These are phyloP conservation scores for Astyanax mexicanus DNA, from an alignment of 2,797 vertebrate species.

Conservation along the genomic window DNA sequence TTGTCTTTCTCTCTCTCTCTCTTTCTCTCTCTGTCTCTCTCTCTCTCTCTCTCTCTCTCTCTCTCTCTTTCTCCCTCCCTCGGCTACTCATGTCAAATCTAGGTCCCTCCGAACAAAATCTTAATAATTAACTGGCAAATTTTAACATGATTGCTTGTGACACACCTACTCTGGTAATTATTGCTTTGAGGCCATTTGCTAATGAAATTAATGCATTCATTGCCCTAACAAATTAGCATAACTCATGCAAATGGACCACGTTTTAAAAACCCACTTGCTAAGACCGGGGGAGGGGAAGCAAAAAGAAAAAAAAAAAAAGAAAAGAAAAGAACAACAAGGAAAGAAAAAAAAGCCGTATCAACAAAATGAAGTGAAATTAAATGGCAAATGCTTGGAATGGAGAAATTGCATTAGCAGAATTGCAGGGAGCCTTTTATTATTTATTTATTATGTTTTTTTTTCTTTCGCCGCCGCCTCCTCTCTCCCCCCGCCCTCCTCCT, in stretches of 20 bases:
- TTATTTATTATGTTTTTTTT: too few species aligned
- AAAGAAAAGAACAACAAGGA: constrained; percentile 67
- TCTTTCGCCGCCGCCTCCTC: too few species aligned
- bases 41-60: constrained; percentile 47
- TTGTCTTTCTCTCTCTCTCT: constrained; percentile 53
- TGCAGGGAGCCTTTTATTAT: constrained; percentile 58
- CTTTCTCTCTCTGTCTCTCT: constrained; percentile 45
- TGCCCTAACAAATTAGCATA: constrained; percentile 99
- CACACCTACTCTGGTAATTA: constrained; percentile 99
- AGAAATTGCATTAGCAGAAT: constrained; percentile 77
- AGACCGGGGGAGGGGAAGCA: constrained; percentile 47
- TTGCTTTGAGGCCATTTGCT: constrained; percentile 99
- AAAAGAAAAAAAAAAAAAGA: not conserved
- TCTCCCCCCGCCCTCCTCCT: not conserved
- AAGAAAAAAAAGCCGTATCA: constrained; percentile 66
- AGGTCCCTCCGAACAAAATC: constrained; percentile 95
- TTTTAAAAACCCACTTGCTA: constrained; percentile 85
- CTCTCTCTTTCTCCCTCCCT: constrained; percentile 78
- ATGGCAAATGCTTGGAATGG: constrained; percentile 74
- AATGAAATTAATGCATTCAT: constrained; percentile 99
- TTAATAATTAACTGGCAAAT: constrained; percentile 99
- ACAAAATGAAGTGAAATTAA: constrained; percentile 79
- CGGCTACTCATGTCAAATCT: constrained; percentile 93
- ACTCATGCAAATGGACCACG: constrained; percentile 98
- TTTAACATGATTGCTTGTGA: constrained; percentile 99